Conservation (phyloP, 2,888 invertebrate genomes). For the Latrodectus hesperus region DNA sequence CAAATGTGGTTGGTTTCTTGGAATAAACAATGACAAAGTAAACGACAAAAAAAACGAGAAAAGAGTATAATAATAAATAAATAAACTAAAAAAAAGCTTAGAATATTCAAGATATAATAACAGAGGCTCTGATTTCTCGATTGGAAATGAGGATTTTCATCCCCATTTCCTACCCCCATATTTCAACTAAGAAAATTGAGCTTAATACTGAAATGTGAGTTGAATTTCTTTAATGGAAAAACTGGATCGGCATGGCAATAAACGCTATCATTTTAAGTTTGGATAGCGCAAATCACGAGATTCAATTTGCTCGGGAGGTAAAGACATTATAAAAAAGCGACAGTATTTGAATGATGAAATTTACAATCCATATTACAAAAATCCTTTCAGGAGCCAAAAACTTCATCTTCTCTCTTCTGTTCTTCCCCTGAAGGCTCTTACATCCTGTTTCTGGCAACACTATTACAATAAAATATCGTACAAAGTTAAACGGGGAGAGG, state of each 20-base stretch:
- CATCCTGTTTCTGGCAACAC: slow-evolving; percentile 8
- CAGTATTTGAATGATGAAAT: slow-evolving; percentile 55
- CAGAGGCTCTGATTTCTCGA: slow-evolving; percentile 40
- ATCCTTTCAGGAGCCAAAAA: slow-evolving; percentile 23
- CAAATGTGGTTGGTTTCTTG: slow-evolving; percentile 16
- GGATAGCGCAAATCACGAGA: slow-evolving; percentile 50
- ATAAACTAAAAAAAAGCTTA: background rate
- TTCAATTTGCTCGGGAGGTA: slow-evolving; percentile 50
- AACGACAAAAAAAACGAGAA: slow-evolving; percentile 3
- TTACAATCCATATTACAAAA: slow-evolving; percentile 57
- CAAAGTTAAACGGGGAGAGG: slow-evolving; percentile 6
- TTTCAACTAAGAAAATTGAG: slow-evolving; percentile 23
- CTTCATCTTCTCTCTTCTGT: slow-evolving; percentile 9
- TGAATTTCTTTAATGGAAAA: slow-evolving; percentile 59
- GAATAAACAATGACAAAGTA: slow-evolving; percentile 38
- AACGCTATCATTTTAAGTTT: slow-evolving; percentile 56
- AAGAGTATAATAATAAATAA: background rate
- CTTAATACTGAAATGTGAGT: slow-evolving; percentile 30
- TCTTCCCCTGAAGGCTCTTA: slow-evolving; percentile 2
- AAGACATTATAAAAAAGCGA: slow-evolving; percentile 53
- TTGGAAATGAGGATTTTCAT: slow-evolving; percentile 22
- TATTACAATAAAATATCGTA: slow-evolving; percentile 51
- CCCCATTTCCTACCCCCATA: slow-evolving; percentile 4
- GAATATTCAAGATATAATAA: slow-evolving; percentile 22
- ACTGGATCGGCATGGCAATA: slow-evolving; percentile 43